Evolutionary conservation across 2,113 vertebrate species (phyloP).

Genomic region (Hypomesus transpacificus): DNA sequence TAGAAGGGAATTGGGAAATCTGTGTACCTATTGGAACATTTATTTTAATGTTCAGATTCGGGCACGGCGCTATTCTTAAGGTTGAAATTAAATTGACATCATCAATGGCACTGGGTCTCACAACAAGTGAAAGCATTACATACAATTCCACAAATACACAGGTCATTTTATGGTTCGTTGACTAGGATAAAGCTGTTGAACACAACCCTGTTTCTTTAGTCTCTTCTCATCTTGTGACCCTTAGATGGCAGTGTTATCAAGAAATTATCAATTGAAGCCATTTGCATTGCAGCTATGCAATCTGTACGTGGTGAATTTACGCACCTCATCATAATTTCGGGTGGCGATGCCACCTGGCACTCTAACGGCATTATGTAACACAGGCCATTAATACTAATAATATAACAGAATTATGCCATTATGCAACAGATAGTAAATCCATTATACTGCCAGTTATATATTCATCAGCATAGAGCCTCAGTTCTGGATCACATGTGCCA

Average conservation of each 20-base stretch:
- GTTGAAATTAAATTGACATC: too few relatives aligned
- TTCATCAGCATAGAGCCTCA: background rate
- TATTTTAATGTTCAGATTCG: too few relatives aligned
- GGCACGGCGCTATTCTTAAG: too few relatives aligned
- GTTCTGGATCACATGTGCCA: background rate
- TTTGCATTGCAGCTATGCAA: constrained; percentile 36
- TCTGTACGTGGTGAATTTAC: constrained; percentile 33
- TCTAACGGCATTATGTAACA: constrained; percentile 45
- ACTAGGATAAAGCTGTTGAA: too few relatives aligned
- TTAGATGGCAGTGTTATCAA: constrained; percentile 42
- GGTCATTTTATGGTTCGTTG: too few relatives aligned
- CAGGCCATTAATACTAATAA: background rate
- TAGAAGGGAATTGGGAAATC: too few relatives aligned
- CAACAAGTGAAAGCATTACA: too few relatives aligned
- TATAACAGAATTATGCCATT: background rate
- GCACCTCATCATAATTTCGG: constrained; percentile 33
- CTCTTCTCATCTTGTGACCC: constrained; percentile 21
- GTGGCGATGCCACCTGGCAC: constrained; percentile 36
- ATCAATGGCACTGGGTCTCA: too few relatives aligned
- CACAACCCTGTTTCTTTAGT: too few relatives aligned
- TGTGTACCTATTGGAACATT: too few relatives aligned
- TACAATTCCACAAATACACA: too few relatives aligned
- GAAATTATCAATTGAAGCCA: constrained; percentile 15
- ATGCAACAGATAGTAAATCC: background rate
- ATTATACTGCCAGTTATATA: background rate